Percentiles rank a stretch among this genome's conserved stretches.
Evolutionary conservation across 2,797 vertebrate genomes (phyloP).

Genomic region (Leptoclinus maculatus): DNA sequence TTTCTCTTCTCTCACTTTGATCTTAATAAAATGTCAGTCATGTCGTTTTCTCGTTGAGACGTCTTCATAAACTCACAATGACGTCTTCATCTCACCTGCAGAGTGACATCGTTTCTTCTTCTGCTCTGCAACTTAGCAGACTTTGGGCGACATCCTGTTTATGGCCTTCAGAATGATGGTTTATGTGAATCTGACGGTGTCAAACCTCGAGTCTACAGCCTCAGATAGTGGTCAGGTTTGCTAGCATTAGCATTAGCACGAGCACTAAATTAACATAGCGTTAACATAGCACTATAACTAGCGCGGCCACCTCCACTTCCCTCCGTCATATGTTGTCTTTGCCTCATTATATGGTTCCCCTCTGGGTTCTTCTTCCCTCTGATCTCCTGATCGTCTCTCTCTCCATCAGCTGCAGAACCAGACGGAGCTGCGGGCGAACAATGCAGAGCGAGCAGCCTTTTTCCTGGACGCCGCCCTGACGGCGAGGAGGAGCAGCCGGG

Average conservation of each 20-base stretch:
- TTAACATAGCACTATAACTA: too few relatives aligned
- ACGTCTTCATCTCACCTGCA: background rate
- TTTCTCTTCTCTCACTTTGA: conserved; percentile 6
- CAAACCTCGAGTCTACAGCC: too few relatives aligned
- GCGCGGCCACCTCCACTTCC: too few relatives aligned
- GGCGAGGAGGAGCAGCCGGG: conserved; percentile 84
- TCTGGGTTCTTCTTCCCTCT: background rate
- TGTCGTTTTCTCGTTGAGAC: background rate
- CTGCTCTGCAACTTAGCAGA: background rate
- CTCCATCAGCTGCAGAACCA: conserved; percentile 89
- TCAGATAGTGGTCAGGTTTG: background rate
- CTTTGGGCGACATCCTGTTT: background rate
- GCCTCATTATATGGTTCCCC: background rate
- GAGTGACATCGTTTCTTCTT: background rate
- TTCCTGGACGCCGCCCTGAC: conserved; percentile 91
- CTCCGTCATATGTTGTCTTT: too few relatives aligned
- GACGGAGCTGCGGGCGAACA: conserved; percentile 88
- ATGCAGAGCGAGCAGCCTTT: conserved; percentile 90
- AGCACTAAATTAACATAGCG: too few relatives aligned
- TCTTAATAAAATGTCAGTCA: background rate
- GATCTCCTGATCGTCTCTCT: background rate
- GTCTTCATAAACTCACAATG: background rate
- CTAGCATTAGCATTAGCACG: background rate
- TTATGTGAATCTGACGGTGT: too few relatives aligned
- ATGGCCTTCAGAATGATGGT: background rate